phyloP scores from a whole-genome alignment of 2,888 invertebrate species.

The Philereme transversata region DNA sequence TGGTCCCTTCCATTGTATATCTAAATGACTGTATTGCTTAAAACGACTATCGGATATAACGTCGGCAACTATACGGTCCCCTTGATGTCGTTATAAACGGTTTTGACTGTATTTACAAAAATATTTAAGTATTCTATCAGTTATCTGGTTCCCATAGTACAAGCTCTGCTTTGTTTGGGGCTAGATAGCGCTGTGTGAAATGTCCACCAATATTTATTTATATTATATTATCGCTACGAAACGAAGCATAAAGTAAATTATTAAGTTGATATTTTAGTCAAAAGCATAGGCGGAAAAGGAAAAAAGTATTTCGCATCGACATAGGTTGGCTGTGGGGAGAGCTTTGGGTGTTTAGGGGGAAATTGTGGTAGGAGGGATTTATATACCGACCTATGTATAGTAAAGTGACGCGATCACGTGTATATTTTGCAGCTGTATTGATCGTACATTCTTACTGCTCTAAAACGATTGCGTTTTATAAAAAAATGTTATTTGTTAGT shows the following conservation, averaged over 20 bases:
- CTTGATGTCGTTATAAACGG: no score
- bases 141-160: no score
- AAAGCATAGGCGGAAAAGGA: constrained; percentile 51
- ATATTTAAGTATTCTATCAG: no score
- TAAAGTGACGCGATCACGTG: constrained; percentile 82
- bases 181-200: no score
- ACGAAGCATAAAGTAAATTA: neutral
- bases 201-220: no score
- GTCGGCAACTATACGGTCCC: no score
- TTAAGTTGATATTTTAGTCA: constrained; percentile 40
- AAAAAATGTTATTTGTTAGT: constrained; percentile 12
- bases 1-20: no score
- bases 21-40: no score
- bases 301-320: constrained; percentile 74
- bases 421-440: constrained; percentile 83
- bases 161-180: no score
- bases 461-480: constrained; percentile 52
- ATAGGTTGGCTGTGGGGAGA: constrained; percentile 64
- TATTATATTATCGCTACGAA: no score
- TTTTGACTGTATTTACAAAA: no score
- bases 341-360: constrained; percentile 69
- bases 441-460: constrained; percentile 71
- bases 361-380: constrained; percentile 76
- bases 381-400: constrained; percentile 52
- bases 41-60: no score